Conservation (phyloP, 2,113 vertebrate genomes). For the Bambusicola thoracicus region DNA sequence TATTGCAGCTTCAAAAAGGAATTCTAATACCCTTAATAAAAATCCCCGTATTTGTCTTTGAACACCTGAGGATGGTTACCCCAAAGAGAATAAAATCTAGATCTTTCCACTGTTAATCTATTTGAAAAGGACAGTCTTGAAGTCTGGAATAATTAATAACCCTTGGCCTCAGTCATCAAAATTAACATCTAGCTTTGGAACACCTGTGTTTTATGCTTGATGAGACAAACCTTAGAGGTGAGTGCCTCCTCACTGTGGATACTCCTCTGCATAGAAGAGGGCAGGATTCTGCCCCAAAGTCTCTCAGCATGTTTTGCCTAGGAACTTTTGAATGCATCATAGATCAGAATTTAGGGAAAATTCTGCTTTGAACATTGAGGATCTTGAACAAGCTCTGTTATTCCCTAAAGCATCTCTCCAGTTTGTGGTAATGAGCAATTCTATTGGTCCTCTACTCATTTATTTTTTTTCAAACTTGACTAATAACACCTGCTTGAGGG, state of each 20-base stretch:
- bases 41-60: neutral
- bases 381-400: neutral
- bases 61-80: neutral
- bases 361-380: neutral
- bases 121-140: neutral
- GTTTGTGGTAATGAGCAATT: neutral
- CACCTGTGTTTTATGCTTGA: neutral
- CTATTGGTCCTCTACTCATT: neutral
- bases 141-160: neutral
- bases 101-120: neutral
- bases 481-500: neutral
- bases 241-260: neutral
- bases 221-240: rapidly evolving
- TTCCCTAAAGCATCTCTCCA: neutral
- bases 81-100: neutral
- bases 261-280: neutral
- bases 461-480: neutral
- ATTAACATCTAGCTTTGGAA: neutral
- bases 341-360: neutral
- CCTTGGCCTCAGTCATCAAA: neutral
- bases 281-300: neutral
- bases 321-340: neutral
- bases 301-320: neutral
- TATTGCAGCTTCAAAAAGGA: neutral
- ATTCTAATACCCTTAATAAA: neutral